phyloP scores from a whole-genome alignment of 2,888 invertebrate genomes.

The Caenorhabditis sp. region DNA sequence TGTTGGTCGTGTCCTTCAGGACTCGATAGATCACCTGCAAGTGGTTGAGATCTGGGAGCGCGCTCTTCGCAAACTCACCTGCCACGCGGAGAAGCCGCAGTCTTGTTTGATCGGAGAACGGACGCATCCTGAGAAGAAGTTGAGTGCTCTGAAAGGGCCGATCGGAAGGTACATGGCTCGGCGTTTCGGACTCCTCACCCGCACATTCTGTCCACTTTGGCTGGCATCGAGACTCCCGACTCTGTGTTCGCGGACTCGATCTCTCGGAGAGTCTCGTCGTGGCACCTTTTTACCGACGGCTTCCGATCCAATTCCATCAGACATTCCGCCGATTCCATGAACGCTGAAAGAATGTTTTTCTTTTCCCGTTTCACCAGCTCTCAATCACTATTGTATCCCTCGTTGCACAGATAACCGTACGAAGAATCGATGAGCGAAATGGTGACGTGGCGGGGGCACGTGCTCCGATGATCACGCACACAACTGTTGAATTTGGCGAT shows the following conservation, averaged over 20 bases:
- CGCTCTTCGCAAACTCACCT: too few relatives aligned
- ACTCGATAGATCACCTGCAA: conserved; percentile 78
- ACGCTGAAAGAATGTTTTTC: conserved; percentile 69
- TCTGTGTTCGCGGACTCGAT: conserved; percentile 76
- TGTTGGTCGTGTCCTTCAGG: conserved; percentile 78
- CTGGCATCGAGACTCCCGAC: conserved; percentile 65
- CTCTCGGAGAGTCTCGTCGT: conserved; percentile 75
- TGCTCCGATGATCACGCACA: conserved; percentile 68
- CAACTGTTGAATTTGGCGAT: conserved; percentile 77
- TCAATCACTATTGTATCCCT: conserved; percentile 77
- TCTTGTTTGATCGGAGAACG: conserved; percentile 69
- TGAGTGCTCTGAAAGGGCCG: conserved; percentile 73
- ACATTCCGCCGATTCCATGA: conserved; percentile 78
- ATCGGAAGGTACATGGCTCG: background rate
- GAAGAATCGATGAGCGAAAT: conserved; percentile 77
- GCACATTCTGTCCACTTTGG: conserved; percentile 77
- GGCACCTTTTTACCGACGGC: conserved; percentile 75
- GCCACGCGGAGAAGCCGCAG: conserved; percentile 73
- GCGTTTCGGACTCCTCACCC: conserved; percentile 67
- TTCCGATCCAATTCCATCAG: conserved; percentile 78
- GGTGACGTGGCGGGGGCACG: conserved; percentile 77
- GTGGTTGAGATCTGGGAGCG: too few relatives aligned
- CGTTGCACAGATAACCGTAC: conserved; percentile 79
- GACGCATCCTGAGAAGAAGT: conserved; percentile 77
- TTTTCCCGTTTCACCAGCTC: background rate